Conservation (phyloP, 92 coral and sea anemone genomes). For the Anthopleura xanthogrammica region DNA sequence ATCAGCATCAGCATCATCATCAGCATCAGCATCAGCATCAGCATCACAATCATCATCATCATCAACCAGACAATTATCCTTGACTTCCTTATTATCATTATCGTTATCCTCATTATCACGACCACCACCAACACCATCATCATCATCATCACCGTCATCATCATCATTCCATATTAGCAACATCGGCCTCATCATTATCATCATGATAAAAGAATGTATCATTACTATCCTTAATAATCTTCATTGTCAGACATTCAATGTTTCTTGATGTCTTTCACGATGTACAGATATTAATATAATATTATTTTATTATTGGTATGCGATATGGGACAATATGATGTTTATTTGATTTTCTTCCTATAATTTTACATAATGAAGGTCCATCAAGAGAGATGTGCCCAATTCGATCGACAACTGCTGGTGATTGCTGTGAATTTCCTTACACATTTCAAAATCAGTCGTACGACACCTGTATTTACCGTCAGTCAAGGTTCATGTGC, state of each 20-base stretch:
- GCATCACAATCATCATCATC: not conserved
- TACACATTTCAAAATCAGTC: constrained; percentile 19
- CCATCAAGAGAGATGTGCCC: constrained; percentile 48
- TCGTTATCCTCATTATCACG: too few relatives aligned
- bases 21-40: not conserved
- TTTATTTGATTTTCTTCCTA: not conserved
- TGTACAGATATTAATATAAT: too few relatives aligned
- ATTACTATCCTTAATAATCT: too few relatives aligned
- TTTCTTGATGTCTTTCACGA: too few relatives aligned
- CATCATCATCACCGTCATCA: too few relatives aligned
- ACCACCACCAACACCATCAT: too few relatives aligned
- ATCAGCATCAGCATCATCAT: too few relatives aligned
- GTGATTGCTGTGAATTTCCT: constrained; percentile 58
- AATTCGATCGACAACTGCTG: constrained; percentile 38
- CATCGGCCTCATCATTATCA: not conserved
- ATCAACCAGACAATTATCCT: too few relatives aligned
- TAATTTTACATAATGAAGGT: constrained; percentile 8
- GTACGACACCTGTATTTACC: not conserved
- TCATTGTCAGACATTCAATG: not conserved
- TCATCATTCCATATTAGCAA: too few relatives aligned
- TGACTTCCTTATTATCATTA: too few relatives aligned
- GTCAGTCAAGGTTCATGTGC: not conserved
- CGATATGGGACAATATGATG: too few relatives aligned
- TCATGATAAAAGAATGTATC: not conserved
- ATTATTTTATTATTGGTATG: too few relatives aligned